phyloP scores from a whole-genome alignment of 2,797 vertebrate species.

The Todus mexicanus region DNA sequence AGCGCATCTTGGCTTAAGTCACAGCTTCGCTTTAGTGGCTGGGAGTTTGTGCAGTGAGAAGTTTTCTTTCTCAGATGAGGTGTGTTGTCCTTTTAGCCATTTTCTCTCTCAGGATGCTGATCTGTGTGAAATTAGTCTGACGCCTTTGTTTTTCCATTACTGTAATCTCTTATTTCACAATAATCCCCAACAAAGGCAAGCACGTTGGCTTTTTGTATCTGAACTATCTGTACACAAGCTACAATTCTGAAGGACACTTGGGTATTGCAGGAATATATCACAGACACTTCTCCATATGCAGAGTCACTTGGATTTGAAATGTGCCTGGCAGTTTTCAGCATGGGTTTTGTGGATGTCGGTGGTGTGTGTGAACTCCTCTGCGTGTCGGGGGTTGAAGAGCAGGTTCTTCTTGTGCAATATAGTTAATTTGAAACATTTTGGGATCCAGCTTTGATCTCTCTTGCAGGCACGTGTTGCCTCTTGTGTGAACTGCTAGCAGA shows the following conservation, averaged over 20 bases:
- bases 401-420: not conserved
- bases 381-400: not conserved
- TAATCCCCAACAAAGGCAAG: not conserved
- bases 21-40: not conserved
- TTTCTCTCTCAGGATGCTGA: not conserved
- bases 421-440: not conserved
- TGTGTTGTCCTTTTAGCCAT: not conserved
- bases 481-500: not conserved
- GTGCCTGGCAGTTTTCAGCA: not conserved
- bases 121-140: not conserved
- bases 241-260: not conserved
- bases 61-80: not conserved
- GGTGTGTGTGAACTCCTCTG: not conserved
- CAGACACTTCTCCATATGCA: not conserved
- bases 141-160: not conserved
- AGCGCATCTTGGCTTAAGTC: not conserved
- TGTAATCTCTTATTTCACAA: not conserved
- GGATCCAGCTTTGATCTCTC: not conserved
- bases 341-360: not conserved
- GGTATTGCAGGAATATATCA: not conserved
- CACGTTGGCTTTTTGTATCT: not conserved
- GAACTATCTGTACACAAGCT: not conserved
- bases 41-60: not conserved
- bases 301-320: not conserved
- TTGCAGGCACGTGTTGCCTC: not conserved